phyloP scores from a whole-genome alignment of 2,797 vertebrate species.

The Chelon auratus region DNA sequence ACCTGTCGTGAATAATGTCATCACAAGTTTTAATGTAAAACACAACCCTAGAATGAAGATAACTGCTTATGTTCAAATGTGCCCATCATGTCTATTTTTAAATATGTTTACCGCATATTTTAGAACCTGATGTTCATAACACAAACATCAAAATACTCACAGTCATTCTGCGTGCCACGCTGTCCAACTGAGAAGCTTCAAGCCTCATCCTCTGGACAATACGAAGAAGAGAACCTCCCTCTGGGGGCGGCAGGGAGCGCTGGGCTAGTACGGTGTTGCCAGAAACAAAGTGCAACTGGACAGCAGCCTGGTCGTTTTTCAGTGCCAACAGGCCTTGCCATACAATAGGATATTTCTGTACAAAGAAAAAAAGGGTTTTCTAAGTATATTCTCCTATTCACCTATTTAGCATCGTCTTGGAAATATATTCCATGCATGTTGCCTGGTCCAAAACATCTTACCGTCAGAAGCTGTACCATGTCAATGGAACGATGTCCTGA shows the following conservation, averaged over 20 bases:
- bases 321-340: conserved; percentile 98
- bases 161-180: conserved; percentile 96
- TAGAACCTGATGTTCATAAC: neutral
- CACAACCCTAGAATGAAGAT: neutral
- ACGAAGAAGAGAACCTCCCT: conserved; percentile 93
- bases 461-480: conserved; percentile 97
- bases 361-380: conserved; percentile 4
- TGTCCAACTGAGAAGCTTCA: conserved; percentile 95
- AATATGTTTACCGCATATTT: neutral
- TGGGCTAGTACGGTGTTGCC: conserved; percentile 96
- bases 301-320: conserved; percentile 97
- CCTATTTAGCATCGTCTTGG: neutral
- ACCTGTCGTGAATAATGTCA: conserved; percentile 81
- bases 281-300: conserved; percentile 98
- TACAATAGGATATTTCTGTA: conserved; percentile 98
- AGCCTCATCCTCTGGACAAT: conserved; percentile 99
- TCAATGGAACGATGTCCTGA: conserved; percentile 91
- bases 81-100: neutral
- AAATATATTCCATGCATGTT: neutral
- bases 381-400: neutral
- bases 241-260: conserved; percentile 93
- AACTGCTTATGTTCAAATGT: neutral
- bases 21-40: conserved; percentile 9
- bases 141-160: conserved; percentile 79
- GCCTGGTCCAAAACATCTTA: conserved; percentile 55